Conservation (phyloP, 1,140 invertebrate genomes). For the Microplitis mediator region DNA sequence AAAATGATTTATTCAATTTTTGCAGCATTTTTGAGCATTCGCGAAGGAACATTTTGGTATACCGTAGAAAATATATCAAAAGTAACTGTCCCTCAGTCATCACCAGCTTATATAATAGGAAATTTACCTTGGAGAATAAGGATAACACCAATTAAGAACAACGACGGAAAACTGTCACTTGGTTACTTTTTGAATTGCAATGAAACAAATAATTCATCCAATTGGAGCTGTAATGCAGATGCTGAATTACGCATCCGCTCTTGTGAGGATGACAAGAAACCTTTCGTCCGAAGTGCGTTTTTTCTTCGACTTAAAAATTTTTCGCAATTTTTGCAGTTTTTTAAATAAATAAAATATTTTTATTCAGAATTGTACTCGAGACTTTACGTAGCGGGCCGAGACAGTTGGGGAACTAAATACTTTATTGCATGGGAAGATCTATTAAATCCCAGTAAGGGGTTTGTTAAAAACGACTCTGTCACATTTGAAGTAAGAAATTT, state of each 20-base stretch:
- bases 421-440: constrained; percentile 96
- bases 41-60: constrained; percentile 90
- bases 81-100: constrained; percentile 89
- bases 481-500: constrained; percentile 79
- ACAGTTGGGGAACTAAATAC: constrained; percentile 98
- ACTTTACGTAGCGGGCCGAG: constrained; percentile 91
- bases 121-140: constrained; percentile 99
- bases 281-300: constrained; percentile 77
- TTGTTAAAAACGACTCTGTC: constrained; percentile 92
- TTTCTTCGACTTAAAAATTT: not conserved
- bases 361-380: constrained; percentile 74
- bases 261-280: constrained; percentile 82
- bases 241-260: constrained; percentile 88
- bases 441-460: constrained; percentile 94
- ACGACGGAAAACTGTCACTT: constrained; percentile 77
- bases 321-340: not conserved
- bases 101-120: constrained; percentile 88
- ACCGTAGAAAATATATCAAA: constrained; percentile 90
- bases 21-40: too few relatives aligned
- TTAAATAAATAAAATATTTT: constrained; percentile 37
- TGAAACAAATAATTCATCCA: constrained; percentile 91
- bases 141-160: constrained; percentile 89
- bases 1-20: too few relatives aligned
- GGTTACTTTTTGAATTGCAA: constrained; percentile 92
- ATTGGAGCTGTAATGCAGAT: constrained; percentile 96